phyloP scores from a whole-genome alignment of 2,888 invertebrate species.

The Agrotis ipsilon region DNA sequence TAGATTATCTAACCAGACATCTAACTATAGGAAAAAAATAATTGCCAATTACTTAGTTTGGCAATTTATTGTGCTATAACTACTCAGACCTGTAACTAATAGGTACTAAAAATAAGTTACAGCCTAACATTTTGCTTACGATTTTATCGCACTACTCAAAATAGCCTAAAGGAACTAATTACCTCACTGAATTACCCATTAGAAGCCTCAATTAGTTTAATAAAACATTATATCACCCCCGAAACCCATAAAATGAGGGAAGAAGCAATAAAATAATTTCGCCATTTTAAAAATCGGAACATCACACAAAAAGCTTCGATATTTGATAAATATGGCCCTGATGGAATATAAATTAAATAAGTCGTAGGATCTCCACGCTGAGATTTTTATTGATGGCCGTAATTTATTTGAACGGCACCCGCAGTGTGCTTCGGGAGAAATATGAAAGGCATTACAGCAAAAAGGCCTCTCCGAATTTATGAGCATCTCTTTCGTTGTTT shows the following conservation, averaged over 20 bases:
- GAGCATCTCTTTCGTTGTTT: constrained; percentile 88
- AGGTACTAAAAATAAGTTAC: constrained; percentile 1
- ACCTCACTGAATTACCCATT: constrained; percentile 25
- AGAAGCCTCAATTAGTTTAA: constrained; percentile 23
- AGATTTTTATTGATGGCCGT: constrained; percentile 90
- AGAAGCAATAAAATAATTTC: constrained; percentile 65
- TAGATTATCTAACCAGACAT: background rate
- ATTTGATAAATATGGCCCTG: constrained; percentile 88
- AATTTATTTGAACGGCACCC: constrained; percentile 90
- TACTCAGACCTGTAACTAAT: background rate
- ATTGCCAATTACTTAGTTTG: background rate
- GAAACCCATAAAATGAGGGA: constrained; percentile 10
- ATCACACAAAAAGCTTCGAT: constrained; percentile 77
- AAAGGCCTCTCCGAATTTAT: constrained; percentile 90
- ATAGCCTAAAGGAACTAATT: constrained; percentile 13
- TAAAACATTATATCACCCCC: constrained; percentile 19
- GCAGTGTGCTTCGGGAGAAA: constrained; percentile 89
- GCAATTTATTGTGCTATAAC: background rate
- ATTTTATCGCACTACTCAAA: constrained; percentile 26
- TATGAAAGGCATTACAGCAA: constrained; percentile 90
- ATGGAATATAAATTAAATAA: constrained; percentile 91
- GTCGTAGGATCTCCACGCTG: constrained; percentile 86
- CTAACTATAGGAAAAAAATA: background rate
- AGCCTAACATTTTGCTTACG: background rate
- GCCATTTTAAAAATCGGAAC: constrained; percentile 65